These are phyloP conservation scores for Drosophila setosimentum DNA, from an alignment of 2,888 invertebrate species.

Conservation along the genomic window DNA sequence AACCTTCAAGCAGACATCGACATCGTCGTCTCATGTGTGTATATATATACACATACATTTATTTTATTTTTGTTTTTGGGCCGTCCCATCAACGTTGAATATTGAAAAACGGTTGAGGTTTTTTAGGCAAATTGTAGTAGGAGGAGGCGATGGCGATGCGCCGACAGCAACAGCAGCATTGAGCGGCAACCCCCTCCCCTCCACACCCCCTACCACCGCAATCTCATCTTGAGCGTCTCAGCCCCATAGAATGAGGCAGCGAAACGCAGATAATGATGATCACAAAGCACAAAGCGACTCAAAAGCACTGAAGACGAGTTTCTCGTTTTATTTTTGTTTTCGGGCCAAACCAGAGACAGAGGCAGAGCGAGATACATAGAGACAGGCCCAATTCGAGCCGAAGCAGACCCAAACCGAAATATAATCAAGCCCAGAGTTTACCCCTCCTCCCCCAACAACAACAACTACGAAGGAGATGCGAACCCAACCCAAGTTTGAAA, in stretches of 20 bases:
- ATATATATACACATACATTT: conserved; percentile 1
- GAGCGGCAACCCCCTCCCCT: conserved; percentile 7
- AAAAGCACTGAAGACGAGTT: conserved; percentile 65
- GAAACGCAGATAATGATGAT: conserved; percentile 82
- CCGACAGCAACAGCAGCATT: conserved; percentile 34
- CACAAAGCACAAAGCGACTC: conserved; percentile 72
- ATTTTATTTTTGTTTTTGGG: conserved; percentile 55
- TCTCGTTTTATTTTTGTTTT: conserved; percentile 50
- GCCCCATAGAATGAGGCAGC: conserved; percentile 78
- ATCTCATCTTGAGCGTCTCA: not conserved
- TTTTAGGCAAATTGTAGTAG: conserved; percentile 79
- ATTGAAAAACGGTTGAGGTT: conserved; percentile 79
- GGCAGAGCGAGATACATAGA: conserved; percentile 29
- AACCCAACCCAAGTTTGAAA: conserved; percentile 61
- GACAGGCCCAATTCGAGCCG: conserved; percentile 43
- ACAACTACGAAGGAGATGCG: conserved; percentile 10
- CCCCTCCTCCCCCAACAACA: conserved; percentile 35
- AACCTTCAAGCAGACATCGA: conserved; percentile 73
- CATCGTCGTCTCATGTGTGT: conserved; percentile 34
- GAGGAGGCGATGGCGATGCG: conserved; percentile 73
- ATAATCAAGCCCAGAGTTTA: conserved; percentile 53
- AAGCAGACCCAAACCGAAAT: conserved; percentile 45
- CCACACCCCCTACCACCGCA: no score
- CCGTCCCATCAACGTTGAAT: conserved; percentile 66
- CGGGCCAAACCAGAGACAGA: conserved; percentile 57